Percentiles rank a stretch among this genome's conserved stretches.
Evolutionary conservation across 2,113 vertebrate genomes (phyloP).

Genomic region (Globicephala melas): DNA sequence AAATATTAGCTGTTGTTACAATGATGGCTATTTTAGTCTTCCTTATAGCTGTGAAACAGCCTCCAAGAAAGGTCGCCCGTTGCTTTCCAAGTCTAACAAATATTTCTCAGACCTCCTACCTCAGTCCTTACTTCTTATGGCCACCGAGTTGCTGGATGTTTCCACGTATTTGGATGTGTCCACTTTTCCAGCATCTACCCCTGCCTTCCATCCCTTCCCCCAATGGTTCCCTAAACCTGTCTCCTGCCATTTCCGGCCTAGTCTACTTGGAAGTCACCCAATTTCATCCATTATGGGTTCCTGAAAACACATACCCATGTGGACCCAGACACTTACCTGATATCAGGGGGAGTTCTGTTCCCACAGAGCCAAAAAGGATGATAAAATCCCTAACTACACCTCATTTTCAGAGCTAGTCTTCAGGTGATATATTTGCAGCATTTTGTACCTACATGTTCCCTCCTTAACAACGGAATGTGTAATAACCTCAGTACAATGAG

Average conservation of each 20-base stretch:
- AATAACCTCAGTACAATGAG: neutral
- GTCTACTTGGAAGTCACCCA: neutral
- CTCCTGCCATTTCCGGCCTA: neutral
- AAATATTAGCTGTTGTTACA: rapidly evolving
- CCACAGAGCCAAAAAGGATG: neutral
- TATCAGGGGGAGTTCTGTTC: neutral
- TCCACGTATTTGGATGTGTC: neutral
- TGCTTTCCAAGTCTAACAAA: neutral
- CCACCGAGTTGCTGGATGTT: neutral
- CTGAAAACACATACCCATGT: neutral
- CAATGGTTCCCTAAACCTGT: too few species aligned
- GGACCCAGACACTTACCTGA: neutral
- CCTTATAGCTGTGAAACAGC: neutral
- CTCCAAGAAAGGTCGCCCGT: neutral
- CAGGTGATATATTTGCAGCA: neutral
- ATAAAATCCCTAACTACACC: constrained; percentile 1
- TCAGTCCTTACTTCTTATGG: neutral
- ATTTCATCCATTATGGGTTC: neutral
- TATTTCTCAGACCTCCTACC: neutral
- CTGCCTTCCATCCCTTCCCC: neutral
- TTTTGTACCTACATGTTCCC: neutral
- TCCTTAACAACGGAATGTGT: neutral
- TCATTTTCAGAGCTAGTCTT: neutral
- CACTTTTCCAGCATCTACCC: rapidly evolving
- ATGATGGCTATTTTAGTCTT: neutral